Evolutionary conservation across 2,113 vertebrate species (phyloP).

Genomic region (Eupsittula cactorum): DNA sequence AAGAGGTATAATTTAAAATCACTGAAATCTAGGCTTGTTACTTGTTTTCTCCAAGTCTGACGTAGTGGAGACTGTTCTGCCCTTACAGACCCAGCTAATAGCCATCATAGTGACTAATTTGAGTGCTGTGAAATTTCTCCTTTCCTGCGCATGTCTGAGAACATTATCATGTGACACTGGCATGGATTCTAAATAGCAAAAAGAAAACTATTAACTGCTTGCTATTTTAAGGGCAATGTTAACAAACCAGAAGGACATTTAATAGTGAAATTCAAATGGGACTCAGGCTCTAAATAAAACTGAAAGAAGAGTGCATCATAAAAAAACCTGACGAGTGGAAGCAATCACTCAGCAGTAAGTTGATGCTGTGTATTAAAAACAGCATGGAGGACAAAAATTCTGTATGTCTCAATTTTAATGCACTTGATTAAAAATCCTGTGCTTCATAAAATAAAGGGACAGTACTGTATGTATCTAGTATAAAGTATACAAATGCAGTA

Average conservation of each 20-base stretch:
- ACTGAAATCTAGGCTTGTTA: not conserved
- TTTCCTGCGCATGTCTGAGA: not conserved
- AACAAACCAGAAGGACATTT: not conserved
- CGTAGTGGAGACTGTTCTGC: not conserved
- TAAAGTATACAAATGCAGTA: not conserved
- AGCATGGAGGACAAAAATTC: not conserved
- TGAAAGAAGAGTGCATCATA: not conserved
- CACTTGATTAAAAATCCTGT: not conserved
- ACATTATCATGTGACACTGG: not conserved
- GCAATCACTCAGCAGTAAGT: not conserved
- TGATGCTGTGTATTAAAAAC: not conserved
- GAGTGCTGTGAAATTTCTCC: not conserved
- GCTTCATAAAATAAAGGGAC: not conserved
- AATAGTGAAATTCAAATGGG: not conserved
- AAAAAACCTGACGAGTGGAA: not conserved
- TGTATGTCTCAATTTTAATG: not conserved
- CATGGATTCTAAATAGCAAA: not conserved
- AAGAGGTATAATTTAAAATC: not conserved
- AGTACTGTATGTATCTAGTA: not conserved
- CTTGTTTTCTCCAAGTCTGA: not conserved
- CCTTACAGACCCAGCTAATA: not conserved
- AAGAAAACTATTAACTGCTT: not conserved
- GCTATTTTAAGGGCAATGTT: not conserved
- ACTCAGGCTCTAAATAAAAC: not conserved
- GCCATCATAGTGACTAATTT: not conserved